Evolutionary conservation across 2,113 vertebrate genomes (phyloP).

Genomic region (Chelonoidis abingdonii): DNA sequence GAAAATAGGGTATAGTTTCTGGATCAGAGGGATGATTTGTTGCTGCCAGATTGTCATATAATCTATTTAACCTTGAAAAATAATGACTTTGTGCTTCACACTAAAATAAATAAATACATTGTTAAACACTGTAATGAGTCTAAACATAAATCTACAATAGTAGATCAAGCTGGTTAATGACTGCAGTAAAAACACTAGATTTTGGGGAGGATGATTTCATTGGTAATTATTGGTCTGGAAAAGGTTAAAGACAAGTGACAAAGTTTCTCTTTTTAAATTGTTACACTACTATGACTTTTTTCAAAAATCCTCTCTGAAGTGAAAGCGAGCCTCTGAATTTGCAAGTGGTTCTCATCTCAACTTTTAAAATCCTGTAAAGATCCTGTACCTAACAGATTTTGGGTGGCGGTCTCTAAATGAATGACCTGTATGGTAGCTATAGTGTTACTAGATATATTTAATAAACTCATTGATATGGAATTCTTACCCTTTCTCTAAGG

Average conservation of each 20-base stretch:
- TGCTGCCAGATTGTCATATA: neutral
- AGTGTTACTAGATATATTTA: neutral
- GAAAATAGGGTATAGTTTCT: neutral
- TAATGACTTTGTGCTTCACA: neutral
- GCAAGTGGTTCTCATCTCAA: neutral
- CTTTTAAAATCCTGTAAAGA: neutral
- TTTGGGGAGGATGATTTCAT: neutral
- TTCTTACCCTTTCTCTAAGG: neutral
- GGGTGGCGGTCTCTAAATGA: neutral
- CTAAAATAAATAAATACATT: neutral
- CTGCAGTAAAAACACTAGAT: neutral
- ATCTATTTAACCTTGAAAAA: neutral
- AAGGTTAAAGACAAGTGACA: neutral
- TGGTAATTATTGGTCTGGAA: neutral
- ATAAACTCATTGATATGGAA: neutral
- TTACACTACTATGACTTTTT: neutral
- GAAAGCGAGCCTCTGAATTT: neutral
- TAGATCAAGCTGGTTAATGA: neutral
- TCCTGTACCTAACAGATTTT: neutral
- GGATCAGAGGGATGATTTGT: rapidly evolving
- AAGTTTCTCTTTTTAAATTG: rapidly evolving
- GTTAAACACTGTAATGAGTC: neutral
- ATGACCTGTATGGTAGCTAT: neutral
- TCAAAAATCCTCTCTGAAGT: neutral
- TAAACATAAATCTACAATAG: neutral